These are phyloP conservation scores for Drosophila infuscata DNA, from an alignment of 2,888 invertebrate genomes.

Conservation along the genomic window DNA sequence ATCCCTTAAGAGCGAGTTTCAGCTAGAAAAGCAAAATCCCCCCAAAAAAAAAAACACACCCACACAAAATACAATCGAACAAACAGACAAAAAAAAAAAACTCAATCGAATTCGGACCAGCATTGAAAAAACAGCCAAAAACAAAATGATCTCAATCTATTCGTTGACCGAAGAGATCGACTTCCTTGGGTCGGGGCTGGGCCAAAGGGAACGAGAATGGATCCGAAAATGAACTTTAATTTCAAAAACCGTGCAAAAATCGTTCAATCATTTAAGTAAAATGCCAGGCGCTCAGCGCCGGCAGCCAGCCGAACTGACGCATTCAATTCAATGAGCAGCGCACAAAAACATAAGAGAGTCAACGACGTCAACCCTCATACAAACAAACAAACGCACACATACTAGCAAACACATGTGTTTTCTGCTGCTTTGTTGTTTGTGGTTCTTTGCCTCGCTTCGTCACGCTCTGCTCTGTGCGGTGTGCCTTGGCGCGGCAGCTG, in stretches of 20 bases:
- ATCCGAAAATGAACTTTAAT: slow-evolving; percentile 70
- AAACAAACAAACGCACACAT: background rate
- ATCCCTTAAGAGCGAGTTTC: slow-evolving; percentile 26
- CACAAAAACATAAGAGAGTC: slow-evolving; percentile 54
- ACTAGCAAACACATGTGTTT: background rate
- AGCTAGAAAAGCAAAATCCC: background rate
- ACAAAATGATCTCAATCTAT: slow-evolving; percentile 2
- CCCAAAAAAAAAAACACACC: background rate
- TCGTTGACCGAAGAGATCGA: slow-evolving; percentile 40
- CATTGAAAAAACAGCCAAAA: background rate
- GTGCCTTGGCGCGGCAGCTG: background rate
- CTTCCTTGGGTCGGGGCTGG: slow-evolving; percentile 22
- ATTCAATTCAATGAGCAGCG: slow-evolving; percentile 60
- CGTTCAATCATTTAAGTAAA: slow-evolving; percentile 81
- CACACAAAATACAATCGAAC: background rate
- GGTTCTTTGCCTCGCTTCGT: slow-evolving; percentile 50
- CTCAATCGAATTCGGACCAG: background rate
- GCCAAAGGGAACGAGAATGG: slow-evolving; percentile 52
- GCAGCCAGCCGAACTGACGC: slow-evolving; percentile 36
- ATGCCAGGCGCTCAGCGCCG: slow-evolving; percentile 63
- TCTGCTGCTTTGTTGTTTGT: slow-evolving; percentile 31
- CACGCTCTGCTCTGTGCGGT: slow-evolving; percentile 38
- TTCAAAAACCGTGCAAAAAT: slow-evolving; percentile 81
- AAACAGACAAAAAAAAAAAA: background rate
- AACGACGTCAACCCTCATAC: slow-evolving; percentile 38